Percentiles rank a stretch among this genome's conserved stretches.
phyloP scores from a whole-genome alignment of 92 coral and sea anemone genomes.

The Phenganax marumi region DNA sequence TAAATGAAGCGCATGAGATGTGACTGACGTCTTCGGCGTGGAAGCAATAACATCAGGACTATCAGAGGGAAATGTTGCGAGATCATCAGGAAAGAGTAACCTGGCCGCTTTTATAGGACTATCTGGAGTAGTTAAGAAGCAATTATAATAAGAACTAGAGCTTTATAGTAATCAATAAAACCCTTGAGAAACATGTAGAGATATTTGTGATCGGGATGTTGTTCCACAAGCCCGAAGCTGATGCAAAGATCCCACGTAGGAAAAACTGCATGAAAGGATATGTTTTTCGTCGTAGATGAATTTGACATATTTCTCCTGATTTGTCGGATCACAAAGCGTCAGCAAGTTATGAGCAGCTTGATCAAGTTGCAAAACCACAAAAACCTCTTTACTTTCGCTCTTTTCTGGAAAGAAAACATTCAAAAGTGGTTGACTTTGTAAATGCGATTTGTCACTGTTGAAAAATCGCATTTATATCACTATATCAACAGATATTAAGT shows the following conservation, averaged over 20 bases:
- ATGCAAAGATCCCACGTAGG: not conserved
- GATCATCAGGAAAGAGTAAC: not conserved
- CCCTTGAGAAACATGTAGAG: too few relatives aligned
- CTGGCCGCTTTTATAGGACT: conserved; percentile 25
- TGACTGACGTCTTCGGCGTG: conserved; percentile 36
- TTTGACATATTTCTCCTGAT: conserved; percentile 4
- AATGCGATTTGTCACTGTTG: too few relatives aligned
- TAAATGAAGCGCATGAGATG: conserved; percentile 17
- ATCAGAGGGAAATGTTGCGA: not conserved
- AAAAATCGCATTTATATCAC: too few relatives aligned
- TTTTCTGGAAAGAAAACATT: conserved; percentile 5
- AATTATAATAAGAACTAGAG: not conserved
- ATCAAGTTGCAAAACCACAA: not conserved
- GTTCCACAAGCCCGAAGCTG: too few relatives aligned
- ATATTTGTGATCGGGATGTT: too few relatives aligned
- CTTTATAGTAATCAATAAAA: too few relatives aligned
- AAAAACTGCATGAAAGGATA: conserved; percentile 20
- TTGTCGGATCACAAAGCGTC: not conserved
- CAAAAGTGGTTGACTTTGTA: not conserved
- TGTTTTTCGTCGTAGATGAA: conserved; percentile 18
- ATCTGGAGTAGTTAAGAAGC: conserved; percentile 18
- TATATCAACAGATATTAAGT: too few relatives aligned
- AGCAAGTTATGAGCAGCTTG: conserved; percentile 1
- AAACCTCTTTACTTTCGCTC: not conserved
- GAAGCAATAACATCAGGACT: conserved; percentile 38